These are phyloP conservation scores for Gobionotothen gibberifrons DNA, from an alignment of 2,797 vertebrate genomes.

Conservation along the genomic window DNA sequence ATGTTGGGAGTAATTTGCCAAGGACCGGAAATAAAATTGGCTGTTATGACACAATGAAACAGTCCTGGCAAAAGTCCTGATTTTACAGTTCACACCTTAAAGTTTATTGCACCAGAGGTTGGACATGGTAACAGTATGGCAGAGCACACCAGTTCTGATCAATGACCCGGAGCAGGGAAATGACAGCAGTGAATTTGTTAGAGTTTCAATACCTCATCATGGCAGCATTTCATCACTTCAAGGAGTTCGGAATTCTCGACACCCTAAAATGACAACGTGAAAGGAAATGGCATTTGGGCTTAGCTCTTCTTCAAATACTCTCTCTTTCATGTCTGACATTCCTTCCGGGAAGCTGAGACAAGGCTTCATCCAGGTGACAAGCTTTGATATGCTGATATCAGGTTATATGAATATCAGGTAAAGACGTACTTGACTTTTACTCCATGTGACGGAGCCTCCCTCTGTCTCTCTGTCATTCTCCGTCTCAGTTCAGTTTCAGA, in stretches of 20 bases:
- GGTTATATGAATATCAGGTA: slow-evolving; percentile 43
- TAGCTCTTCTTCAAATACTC: slow-evolving; percentile 47
- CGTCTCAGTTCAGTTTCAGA: slow-evolving; percentile 10
- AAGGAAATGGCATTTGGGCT: slow-evolving; percentile 53
- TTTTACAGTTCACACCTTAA: background rate
- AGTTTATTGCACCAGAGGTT: slow-evolving; percentile 1
- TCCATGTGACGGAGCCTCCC: slow-evolving; percentile 9
- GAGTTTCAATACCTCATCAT: slow-evolving; percentile 26
- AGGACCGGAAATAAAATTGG: background rate
- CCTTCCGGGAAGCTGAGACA: slow-evolving; percentile 56
- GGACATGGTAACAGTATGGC: background rate
- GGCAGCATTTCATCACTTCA: slow-evolving; percentile 53
- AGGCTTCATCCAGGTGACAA: slow-evolving; percentile 57
- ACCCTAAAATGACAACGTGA: slow-evolving; percentile 53
- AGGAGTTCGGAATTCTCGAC: slow-evolving; percentile 32
- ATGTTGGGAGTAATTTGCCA: background rate
- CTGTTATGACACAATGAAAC: background rate
- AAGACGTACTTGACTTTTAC: slow-evolving; percentile 37
- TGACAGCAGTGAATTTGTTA: slow-evolving; percentile 44
- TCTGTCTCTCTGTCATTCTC: background rate
- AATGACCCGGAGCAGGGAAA: slow-evolving; percentile 30
- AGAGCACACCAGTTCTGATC: slow-evolving; percentile 7
- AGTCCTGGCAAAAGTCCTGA: background rate
- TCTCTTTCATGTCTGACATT: slow-evolving; percentile 67
- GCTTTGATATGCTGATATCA: slow-evolving; percentile 68